Evolutionary conservation across 2,888 invertebrate species (phyloP).

Genomic region (Cynaeus angustus): DNA sequence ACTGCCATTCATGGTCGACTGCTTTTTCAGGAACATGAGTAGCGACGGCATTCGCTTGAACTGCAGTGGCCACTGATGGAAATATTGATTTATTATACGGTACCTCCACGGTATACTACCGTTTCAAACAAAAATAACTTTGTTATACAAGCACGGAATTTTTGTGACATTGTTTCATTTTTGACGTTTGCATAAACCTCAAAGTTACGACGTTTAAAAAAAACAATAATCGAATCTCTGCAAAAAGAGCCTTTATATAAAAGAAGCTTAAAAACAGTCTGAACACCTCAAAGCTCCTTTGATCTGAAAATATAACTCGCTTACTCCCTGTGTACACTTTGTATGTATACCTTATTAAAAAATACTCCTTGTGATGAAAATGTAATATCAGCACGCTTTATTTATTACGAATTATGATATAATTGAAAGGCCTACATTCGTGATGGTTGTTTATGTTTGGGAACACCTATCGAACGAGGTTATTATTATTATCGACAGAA

Average conservation of each 20-base stretch:
- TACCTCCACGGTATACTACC: slow-evolving; percentile 38
- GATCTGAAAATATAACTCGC: slow-evolving; percentile 24
- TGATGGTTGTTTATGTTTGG: slow-evolving; percentile 2
- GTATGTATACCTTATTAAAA: slow-evolving; percentile 7
- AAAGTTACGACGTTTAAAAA: slow-evolving; percentile 2
- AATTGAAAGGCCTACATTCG: background rate
- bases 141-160: slow-evolving; percentile 25
- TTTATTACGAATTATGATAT: too few relatives aligned
- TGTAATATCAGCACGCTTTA: too few relatives aligned
- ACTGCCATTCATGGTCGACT: slow-evolving; percentile 34
- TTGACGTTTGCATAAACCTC: background rate
- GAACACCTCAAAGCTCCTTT: slow-evolving; percentile 34
- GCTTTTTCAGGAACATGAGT: slow-evolving; percentile 37
- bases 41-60: slow-evolving; percentile 39
- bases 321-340: slow-evolving; percentile 14
- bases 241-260: slow-evolving; percentile 20
- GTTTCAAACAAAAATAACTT: slow-evolving; percentile 38
- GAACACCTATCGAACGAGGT: slow-evolving; percentile 9
- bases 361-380: background rate
- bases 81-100: slow-evolving; percentile 45
- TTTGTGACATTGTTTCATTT: slow-evolving; percentile 23
- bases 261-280: slow-evolving; percentile 20
- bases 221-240: slow-evolving; percentile 8
- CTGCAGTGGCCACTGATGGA: slow-evolving; percentile 44
- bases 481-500: background rate